Conservation (phyloP, 2,797 vertebrate genomes). For the Gouania willdenowi region DNA sequence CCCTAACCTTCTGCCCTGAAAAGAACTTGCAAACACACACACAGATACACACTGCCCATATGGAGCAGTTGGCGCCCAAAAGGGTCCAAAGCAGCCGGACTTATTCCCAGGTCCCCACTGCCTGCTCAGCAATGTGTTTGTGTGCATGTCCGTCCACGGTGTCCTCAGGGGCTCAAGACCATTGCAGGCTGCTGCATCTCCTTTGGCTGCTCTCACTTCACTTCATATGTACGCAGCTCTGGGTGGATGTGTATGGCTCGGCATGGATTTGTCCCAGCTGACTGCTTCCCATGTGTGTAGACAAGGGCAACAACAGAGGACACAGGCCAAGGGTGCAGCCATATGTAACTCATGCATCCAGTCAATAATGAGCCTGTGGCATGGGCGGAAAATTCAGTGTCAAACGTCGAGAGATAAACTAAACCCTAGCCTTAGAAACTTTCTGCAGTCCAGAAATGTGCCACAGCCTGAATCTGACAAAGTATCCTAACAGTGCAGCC, state of each 20-base stretch:
- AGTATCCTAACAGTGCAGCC: too few relatives aligned
- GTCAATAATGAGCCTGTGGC: neutral
- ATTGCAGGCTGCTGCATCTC: slow-evolving; percentile 47
- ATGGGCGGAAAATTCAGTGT: neutral
- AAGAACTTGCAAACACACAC: slow-evolving; percentile 47
- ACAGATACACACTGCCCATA: slow-evolving; percentile 70
- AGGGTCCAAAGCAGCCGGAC: slow-evolving; percentile 75
- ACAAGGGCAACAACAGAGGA: slow-evolving; percentile 55
- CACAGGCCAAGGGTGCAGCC: slow-evolving; percentile 26
- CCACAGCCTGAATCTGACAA: too few relatives aligned
- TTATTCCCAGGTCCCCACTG: slow-evolving; percentile 75
- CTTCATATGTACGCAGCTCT: slow-evolving; percentile 7
- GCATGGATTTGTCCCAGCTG: slow-evolving; percentile 38
- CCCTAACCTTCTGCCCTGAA: slow-evolving; percentile 68
- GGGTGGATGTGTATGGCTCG: slow-evolving; percentile 17
- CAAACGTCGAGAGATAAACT: too few relatives aligned
- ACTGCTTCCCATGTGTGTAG: slow-evolving; percentile 54
- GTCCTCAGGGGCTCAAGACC: slow-evolving; percentile 57
- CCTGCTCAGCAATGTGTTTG: slow-evolving; percentile 32
- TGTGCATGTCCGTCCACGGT: slow-evolving; percentile 33
- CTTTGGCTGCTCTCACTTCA: slow-evolving; percentile 38
- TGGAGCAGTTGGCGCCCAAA: slow-evolving; percentile 80
- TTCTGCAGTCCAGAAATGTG: too few relatives aligned
- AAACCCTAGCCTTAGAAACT: too few relatives aligned
- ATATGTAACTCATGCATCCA: slow-evolving; percentile 14